phyloP scores from a whole-genome alignment of 2,113 vertebrate species.

The Psilopogon haemacephalus region DNA sequence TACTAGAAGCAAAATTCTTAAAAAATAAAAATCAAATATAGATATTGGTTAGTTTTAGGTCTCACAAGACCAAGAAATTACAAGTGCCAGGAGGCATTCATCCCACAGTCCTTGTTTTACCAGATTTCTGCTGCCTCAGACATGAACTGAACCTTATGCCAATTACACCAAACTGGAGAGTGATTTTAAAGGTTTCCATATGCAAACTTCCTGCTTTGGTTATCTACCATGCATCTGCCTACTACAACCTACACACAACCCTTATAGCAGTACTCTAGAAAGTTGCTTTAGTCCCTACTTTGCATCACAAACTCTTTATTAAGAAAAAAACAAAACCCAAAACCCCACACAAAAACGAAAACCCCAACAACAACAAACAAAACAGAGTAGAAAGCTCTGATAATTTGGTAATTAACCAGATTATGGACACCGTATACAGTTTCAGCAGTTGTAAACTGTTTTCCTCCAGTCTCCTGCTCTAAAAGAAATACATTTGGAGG shows the following conservation, averaged over 20 bases:
- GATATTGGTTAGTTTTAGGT: not conserved
- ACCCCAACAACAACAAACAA: not conserved
- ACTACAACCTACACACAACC: fast-evolving
- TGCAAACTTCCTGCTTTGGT: not conserved
- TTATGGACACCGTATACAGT: fast-evolving
- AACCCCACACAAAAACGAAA: not conserved
- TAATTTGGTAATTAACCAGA: not conserved
- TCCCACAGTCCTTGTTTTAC: not conserved
- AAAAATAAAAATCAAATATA: not conserved
- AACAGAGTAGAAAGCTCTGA: not conserved
- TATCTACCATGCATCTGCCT: not conserved
- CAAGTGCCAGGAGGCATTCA: not conserved
- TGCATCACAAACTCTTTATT: not conserved
- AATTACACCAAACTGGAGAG: not conserved
- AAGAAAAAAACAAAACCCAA: not conserved
- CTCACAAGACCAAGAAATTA: not conserved
- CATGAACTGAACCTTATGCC: not conserved
- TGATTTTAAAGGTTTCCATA: not conserved
- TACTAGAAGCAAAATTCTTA: fast-evolving
- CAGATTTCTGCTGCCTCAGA: not conserved
- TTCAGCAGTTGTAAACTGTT: not conserved
- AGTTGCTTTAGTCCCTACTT: not conserved
- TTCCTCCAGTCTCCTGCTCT: not conserved
- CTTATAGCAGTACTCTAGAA: not conserved
- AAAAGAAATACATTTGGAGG: conserved; percentile 13